phyloP scores from a whole-genome alignment of 1,140 invertebrate species.

The Dryas iulia region DNA sequence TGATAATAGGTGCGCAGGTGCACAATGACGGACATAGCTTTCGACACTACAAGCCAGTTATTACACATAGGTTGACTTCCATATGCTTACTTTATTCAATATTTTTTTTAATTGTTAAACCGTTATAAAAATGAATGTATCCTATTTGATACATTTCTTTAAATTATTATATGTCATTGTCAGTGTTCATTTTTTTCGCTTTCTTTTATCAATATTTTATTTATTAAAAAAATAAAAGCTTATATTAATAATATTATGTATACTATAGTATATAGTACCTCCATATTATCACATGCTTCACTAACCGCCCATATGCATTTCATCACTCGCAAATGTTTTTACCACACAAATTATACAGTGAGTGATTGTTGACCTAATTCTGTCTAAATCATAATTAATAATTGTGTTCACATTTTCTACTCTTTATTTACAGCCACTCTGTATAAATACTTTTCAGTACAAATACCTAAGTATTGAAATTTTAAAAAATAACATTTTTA shows the following conservation, averaged over 20 bases:
- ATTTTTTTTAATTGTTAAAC: neutral
- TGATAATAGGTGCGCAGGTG: neutral
- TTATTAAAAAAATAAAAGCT: too few species aligned
- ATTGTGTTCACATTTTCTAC: neutral
- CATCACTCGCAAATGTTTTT: constrained; percentile 56
- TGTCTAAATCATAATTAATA: constrained; percentile 25
- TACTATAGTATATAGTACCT: too few species aligned
- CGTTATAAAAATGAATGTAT: neutral
- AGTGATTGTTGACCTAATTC: constrained; percentile 44
- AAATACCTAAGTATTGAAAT: neutral
- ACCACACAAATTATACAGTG: constrained; percentile 40
- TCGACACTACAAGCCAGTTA: neutral
- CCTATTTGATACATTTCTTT: too few species aligned
- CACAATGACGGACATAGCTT: neutral
- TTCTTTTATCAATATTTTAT: too few species aligned
- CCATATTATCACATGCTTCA: constrained; percentile 37
- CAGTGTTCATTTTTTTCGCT: too few species aligned
- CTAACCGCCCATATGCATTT: constrained; percentile 46
- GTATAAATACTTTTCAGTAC: neutral
- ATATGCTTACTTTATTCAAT: neutral
- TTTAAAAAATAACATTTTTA: neutral
- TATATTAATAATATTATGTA: too few species aligned
- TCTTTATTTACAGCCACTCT: neutral
- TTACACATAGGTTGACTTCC: neutral
- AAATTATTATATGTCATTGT: too few species aligned